Evolutionary conservation across 2,797 vertebrate genomes (phyloP), one percentile per base, ranked within the genome.

Genomic region (Propithecus perrieri): DNA sequence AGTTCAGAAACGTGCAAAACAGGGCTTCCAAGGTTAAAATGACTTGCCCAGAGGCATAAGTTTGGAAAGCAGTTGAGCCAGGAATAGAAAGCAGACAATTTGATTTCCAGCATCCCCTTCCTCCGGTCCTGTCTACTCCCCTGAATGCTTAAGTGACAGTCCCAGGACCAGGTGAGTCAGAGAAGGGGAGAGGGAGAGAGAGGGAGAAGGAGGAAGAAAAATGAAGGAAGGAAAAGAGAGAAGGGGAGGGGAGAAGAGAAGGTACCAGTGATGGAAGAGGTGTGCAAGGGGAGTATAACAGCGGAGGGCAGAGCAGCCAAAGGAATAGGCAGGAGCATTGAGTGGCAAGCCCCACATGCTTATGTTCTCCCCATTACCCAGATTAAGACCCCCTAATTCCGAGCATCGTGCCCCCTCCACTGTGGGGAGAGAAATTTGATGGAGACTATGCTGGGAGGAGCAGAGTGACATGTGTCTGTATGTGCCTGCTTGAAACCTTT

Each of bases 401-500:
- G 9, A 89, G 59, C 38, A 15, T 11, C 18, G 46, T n/a, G 30
- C 4, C 50, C 41, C 59, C 53, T 38, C 74, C 43, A 5, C 5
- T 0, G 20, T 15, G 30, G 17, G 63, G 33, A 67, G 50, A 83
- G 69, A 79, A 18, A 50, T 38, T 57, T 35, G 57, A 20, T 30
- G 18, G 69, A 59, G 71, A 53, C 12, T 46, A 0, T 1, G 24
- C 24, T 9, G 9, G 59, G 33, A 30, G 35, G 38, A 59, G 43
- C 75, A 84, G 79, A 63, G 65, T 50, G 43, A 4, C 12, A 26
- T 28, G 2, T 3, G 2, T 41, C 46, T 46, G 2, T 38, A 86
- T 46, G 85, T 76, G 76, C 46, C 79, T 86, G 76, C 61, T 78
- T 88, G 69, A 61, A 95, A 85, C 80, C 35, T 72, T 91, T 69